Base-by-base conservation (phyloP, 92 coral and sea anemone species). In the Heteractis magnifica region DNA sequence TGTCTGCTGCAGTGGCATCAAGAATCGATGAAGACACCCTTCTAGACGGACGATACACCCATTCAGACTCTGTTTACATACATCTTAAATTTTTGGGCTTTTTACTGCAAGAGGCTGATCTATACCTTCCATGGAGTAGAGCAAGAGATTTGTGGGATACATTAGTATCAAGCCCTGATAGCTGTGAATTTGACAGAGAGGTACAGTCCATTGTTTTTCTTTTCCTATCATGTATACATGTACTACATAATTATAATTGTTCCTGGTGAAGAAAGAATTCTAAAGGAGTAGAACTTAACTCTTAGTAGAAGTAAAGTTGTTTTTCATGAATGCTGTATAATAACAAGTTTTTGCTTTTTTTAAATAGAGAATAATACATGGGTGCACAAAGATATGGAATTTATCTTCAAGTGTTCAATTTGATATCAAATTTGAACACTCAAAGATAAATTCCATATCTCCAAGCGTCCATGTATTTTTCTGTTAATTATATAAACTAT, bases 171-270 rank as follows among this genome's bases (percentile, higher is more conserved):
- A 91, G 86, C 80, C 56, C 87, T 34, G 94, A 91, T 70, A 88
- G 92, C 55, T 93, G 94, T 77, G 98, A 93, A 62, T 92, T 93
- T 77, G 98, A 93, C 81, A 90, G 90, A 72, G 94, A 93, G 92
- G 97, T 93, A 79, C 5, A 68, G 6, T 21, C 19, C 73, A 20
- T 60, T 12, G 19, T 16, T 6, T 18, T 13, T 55, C 14, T 55
- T 55, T 55, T 6, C 19, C 18, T 4, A 62, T 62, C 20, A 4
- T 59, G 65, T 59, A 59, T 59, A 15, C 15, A 13, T 55, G 14
- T 8, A 8, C 11, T 55, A 12, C 73, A 9, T 68, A 18, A 65
- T 5, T 0, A 13, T 71, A 8, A 6, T 71, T 6, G 18, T 21
- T 70, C 44, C 44, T 34, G 44, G 44, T 34, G 44, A 34, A 34